These are phyloP conservation scores for Linepithema humile DNA, from an alignment of 1,140 invertebrate species.

Conservation along the genomic window DNA sequence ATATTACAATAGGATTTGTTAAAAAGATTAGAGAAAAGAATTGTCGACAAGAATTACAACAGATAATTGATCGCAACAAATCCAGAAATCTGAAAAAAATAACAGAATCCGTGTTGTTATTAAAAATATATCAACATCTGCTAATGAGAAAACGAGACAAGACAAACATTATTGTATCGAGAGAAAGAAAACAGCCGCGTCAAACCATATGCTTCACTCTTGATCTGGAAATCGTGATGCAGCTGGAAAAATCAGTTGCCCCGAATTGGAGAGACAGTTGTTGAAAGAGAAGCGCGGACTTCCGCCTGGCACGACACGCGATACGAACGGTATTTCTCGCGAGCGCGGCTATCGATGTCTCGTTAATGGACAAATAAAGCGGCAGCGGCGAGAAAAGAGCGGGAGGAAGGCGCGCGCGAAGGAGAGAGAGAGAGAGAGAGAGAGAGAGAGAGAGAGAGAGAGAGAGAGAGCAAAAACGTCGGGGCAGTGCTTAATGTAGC, in stretches of 20 bases:
- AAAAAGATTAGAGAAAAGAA: no score
- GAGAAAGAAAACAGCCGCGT: background rate
- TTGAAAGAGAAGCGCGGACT: conserved; percentile 6
- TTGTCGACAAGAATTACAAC: no score
- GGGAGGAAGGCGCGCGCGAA: no score
- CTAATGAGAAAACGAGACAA: background rate
- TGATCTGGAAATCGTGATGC: background rate
- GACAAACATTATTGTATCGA: background rate
- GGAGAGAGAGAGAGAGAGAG: background rate
- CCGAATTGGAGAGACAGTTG: background rate
- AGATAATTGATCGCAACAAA: background rate
- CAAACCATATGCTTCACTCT: background rate
- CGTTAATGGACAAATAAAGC: conserved; percentile 44
- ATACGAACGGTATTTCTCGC: conserved; percentile 12
- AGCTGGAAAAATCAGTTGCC: background rate
- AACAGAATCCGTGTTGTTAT: background rate
- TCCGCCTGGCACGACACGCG: conserved; percentile 1
- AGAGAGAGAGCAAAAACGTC: conserved; percentile 34
- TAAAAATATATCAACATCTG: background rate
- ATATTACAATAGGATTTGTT: no score
- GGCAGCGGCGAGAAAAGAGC: background rate
- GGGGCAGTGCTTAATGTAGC: conserved; percentile 58
- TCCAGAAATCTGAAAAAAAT: background rate
- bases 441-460: background rate
- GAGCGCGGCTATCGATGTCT: conserved; percentile 13